Base-by-base conservation (phyloP, 2,113 vertebrate genomes). In the Dipodomys ordii region DNA sequence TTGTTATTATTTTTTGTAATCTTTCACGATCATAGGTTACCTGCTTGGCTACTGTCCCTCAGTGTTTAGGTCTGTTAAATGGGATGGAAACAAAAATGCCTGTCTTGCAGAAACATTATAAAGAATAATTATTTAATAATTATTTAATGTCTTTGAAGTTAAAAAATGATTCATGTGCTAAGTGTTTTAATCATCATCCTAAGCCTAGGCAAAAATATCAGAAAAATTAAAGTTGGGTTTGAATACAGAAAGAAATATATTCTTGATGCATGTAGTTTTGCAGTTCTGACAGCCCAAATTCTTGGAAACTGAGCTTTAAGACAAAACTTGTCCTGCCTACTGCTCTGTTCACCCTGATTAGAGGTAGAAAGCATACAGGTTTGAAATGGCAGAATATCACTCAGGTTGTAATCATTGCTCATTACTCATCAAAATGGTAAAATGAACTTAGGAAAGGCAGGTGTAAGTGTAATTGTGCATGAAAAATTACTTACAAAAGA, bases 1-100 rank as follows among this genome's bases (percentile, higher is more conserved):
- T 89, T 94, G 39, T 87, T 94, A 79, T 65, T 83, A 90, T 73
- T 93, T 68, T 87, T 95, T 85, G 85, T 84, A 74, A 96, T 94
- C 86, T 88, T 78, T 88, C 18, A 39, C 53, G 6, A 83, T 95
- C 79, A 68, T 20, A 92, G 44, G 46, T 87, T 77, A 91, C 44
- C n/a, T 94, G 49, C 18, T 79, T 96, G 80, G 88, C 83, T 93
- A 76, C 64, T 60, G 12, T 91, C 86, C 76, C 96, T 96, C 95
- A 96, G 92, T 96, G 83, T 95, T 94, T 64, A 93, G 64, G 32
- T 96, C 97, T 97, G 88, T 95, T 90, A 93, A 97, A 96, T 97
- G 97, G 97, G 93, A 92, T 91, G n/a, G 76, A 94, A 93, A 91
- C 44, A 96, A 96, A 94, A 94, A 84, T 68, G 87, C 74, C 62